Conservation (phyloP, 2,888 invertebrate species). For the Netelia inedita region DNA sequence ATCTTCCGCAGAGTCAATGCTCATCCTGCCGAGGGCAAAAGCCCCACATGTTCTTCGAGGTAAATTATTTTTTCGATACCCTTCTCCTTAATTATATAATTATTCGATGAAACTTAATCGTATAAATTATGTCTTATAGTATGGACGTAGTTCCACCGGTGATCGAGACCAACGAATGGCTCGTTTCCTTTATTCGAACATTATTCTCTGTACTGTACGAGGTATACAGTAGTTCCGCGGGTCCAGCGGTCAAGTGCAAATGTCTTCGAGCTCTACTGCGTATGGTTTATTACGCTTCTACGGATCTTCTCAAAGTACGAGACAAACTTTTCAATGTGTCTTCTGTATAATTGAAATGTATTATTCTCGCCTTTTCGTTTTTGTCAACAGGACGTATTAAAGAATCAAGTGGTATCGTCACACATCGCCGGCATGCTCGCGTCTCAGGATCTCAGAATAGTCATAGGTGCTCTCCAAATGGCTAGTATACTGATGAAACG, state of each 20-base stretch:
- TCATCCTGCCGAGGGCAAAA: constrained; percentile 86
- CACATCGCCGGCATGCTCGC: constrained; percentile 99
- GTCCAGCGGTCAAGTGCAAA: constrained; percentile 98
- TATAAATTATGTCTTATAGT: constrained; percentile 71
- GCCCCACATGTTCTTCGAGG: constrained; percentile 83
- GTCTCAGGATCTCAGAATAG: constrained; percentile 97
- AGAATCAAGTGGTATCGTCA: constrained; percentile 94
- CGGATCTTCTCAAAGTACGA: constrained; percentile 91
- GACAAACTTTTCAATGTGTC: background rate
- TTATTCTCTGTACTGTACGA: constrained; percentile 98
- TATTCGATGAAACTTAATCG: background rate
- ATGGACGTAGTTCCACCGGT: constrained; percentile 84
- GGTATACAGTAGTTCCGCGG: constrained; percentile 99
- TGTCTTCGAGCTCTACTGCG: constrained; percentile 97
- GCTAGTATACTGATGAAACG: constrained; percentile 98
- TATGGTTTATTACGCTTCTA: constrained; percentile 97
- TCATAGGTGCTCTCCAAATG: constrained; percentile 98
- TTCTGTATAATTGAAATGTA: background rate
- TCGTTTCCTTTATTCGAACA: constrained; percentile 88
- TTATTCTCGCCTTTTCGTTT: constrained; percentile 35
- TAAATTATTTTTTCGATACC: constrained; percentile 58
- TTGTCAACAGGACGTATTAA: constrained; percentile 86
- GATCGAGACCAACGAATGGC: constrained; percentile 84
- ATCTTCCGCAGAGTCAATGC: constrained; percentile 93
- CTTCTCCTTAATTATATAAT: too few species aligned